These are phyloP conservation scores for Drosophila miranda DNA, from an alignment of 1,140 invertebrate species.

Conservation along the genomic window DNA sequence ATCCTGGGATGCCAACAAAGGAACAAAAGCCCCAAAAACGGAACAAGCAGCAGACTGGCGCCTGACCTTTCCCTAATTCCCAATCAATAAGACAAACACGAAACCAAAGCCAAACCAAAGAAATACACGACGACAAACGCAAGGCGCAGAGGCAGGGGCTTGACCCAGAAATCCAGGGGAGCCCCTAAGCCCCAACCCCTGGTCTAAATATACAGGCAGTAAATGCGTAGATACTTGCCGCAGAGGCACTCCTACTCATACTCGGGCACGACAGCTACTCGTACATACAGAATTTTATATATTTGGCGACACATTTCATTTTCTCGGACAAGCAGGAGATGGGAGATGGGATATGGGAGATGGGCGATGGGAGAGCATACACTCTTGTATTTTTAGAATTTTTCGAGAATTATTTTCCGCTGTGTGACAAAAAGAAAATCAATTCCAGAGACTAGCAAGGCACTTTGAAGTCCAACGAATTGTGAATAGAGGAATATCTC, in stretches of 20 bases:
- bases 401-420: too few relatives aligned
- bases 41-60: constrained; percentile 23
- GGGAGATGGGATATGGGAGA: too few relatives aligned
- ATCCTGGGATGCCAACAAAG: too few relatives aligned
- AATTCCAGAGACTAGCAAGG: constrained; percentile 50
- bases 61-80: constrained; percentile 29
- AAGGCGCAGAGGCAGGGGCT: not conserved
- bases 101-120: constrained; percentile 7
- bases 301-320: constrained; percentile 65
- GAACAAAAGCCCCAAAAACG: too few relatives aligned
- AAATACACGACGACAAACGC: not conserved
- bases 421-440: constrained; percentile 52
- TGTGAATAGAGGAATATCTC: constrained; percentile 36
- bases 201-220: constrained; percentile 12
- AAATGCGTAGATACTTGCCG: constrained; percentile 38
- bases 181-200: not conserved
- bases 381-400: constrained; percentile 52
- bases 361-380: constrained; percentile 6
- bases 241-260: constrained; percentile 34
- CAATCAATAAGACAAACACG: constrained; percentile 44
- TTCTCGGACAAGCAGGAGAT: not conserved
- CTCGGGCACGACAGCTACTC: constrained; percentile 19
- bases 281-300: constrained; percentile 27
- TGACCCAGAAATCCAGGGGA: constrained; percentile 19
- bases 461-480: constrained; percentile 63